Evolutionary conservation across 2,797 vertebrate genomes (phyloP).

Genomic region (Cyclura pinguis): DNA sequence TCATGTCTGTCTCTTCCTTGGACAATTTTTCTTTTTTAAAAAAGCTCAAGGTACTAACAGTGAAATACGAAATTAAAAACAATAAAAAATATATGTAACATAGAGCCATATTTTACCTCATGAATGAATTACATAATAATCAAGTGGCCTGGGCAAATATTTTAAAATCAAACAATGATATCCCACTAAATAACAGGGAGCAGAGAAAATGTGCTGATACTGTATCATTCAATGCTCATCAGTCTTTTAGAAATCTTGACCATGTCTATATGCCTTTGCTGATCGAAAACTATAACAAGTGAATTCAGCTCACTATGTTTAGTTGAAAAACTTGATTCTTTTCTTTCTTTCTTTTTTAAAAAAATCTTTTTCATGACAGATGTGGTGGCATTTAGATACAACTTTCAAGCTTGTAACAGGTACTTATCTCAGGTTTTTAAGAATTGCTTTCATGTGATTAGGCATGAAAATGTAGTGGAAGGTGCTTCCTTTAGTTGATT

Average conservation of each 20-base stretch:
- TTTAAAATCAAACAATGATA: not conserved
- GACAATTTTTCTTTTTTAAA: too few relatives aligned
- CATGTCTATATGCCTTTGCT: not conserved
- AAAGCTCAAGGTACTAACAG: too few relatives aligned
- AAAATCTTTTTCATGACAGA: too few relatives aligned
- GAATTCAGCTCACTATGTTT: not conserved
- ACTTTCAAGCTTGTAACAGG: not conserved
- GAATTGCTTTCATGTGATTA: not conserved
- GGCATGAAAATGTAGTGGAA: not conserved
- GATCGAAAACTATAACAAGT: not conserved
- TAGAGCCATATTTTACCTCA: not conserved
- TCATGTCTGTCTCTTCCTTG: too few relatives aligned
- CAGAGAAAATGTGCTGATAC: not conserved
- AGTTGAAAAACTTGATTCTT: not conserved
- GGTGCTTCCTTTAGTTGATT: not conserved
- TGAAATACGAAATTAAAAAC: not conserved
- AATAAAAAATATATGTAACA: not conserved
- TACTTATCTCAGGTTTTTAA: not conserved
- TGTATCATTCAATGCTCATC: not conserved
- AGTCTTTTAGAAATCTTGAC: not conserved
- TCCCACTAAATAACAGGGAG: not conserved
- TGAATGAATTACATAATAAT: not conserved
- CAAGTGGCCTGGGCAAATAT: not conserved
- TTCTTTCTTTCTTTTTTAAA: too few relatives aligned
- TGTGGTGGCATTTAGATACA: too few relatives aligned